These are phyloP conservation scores for Notolepis coatsorum DNA, from an alignment of 2,797 vertebrate genomes.

Conservation along the genomic window DNA sequence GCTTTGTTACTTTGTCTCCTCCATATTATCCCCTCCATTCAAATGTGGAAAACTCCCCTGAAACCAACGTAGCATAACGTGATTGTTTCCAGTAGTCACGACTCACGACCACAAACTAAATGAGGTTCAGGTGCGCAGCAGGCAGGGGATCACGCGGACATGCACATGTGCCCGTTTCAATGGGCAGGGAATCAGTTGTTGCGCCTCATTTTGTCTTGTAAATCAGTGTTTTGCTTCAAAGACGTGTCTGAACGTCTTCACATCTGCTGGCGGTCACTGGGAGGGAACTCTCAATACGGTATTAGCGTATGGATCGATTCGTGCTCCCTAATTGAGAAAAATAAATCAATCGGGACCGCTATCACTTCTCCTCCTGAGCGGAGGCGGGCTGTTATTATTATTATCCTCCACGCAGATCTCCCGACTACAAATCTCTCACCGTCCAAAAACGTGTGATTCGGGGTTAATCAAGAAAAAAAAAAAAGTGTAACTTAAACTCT, in stretches of 20 bases:
- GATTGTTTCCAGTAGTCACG: constrained; percentile 23
- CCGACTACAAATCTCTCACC: no score
- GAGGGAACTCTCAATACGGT: constrained; percentile 21
- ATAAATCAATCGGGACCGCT: no score
- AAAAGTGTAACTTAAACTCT: constrained; percentile 14
- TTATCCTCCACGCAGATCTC: no score
- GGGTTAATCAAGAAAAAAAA: background rate
- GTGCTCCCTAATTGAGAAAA: constrained; percentile 7
- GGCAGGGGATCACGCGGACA: constrained; percentile 28
- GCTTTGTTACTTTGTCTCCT: no score
- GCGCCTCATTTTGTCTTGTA: constrained; percentile 45
- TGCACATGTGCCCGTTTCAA: constrained; percentile 51
- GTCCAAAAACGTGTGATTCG: no score
- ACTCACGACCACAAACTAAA: constrained; percentile 29
- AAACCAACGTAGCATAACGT: constrained; percentile 20
- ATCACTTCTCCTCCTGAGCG: background rate
- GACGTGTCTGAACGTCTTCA: constrained; percentile 14
- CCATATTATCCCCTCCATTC: constrained; percentile 12
- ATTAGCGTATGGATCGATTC: no score
- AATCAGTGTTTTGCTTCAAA: constrained; percentile 43
- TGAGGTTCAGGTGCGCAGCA: constrained; percentile 25
- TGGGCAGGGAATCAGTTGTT: constrained; percentile 47
- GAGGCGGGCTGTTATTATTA: no score
- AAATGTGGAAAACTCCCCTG: constrained; percentile 31
- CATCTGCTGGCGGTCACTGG: background rate